Base-by-base conservation (phyloP, 2,113 vertebrate species). In the Columba janthina region DNA sequence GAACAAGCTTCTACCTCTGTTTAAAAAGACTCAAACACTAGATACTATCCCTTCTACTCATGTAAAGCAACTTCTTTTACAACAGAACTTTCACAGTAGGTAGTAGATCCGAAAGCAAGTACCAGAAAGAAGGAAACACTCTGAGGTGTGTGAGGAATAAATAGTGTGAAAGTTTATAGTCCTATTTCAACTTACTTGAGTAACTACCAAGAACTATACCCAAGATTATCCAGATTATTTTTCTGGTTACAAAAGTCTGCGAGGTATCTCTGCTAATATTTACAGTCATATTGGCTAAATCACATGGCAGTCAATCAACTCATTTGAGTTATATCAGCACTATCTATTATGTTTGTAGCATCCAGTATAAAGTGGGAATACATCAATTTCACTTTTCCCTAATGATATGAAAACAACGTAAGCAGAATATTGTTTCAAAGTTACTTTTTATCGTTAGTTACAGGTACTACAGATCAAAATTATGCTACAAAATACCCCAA, bases 1-100 rank as follows among this genome's bases (percentile, higher is more conserved):
- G 90, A 88, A 88, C 32, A 90, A 80, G 48, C n/a, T 91, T 90
- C 89, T 89, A 90, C 88, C 78, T 96, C 88, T 76, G 29, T 88
- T 76, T 80, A 42, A 88, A 91, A 87, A 21, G 36, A 26, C 44
- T 72, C 57, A 29, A 70, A 82, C 64, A 54, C 31, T 61, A 62
- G 6, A 1, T 46, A 69, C 71, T 65, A 75, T n/a, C 19, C 22
- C 32, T 65, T 70, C 34, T 74, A 56, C 28, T 85, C 71, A 29
- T 15, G 53, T 32, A 61, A 79, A 85, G 24, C 15, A 51, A 54
- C 48, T 75, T 74, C 17, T 60, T 61, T 67, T 71, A n/a, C 19
- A 89, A 50, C 6, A 75, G 8, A 64, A 57, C 29, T 60, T 80
- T 73, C 58, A n/a, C 17, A 50, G 40, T 19, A 60, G 24, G 13